Conservation (phyloP, 2,888 invertebrate species). For the Herminia tarsipennalis region DNA sequence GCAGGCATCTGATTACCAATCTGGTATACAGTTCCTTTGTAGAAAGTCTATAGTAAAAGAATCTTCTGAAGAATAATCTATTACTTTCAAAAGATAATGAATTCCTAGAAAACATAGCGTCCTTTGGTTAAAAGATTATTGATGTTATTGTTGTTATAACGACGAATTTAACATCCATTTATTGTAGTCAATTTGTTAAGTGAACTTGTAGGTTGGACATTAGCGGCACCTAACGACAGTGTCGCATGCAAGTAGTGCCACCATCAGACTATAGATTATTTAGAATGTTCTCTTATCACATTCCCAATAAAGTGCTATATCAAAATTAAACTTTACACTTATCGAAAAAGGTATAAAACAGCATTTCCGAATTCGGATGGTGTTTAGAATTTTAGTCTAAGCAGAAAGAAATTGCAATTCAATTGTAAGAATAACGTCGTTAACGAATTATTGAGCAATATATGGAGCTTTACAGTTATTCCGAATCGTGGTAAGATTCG, state of each 20-base stretch:
- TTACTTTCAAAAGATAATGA: not conserved
- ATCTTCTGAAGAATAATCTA: too few species aligned
- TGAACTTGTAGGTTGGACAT: slow-evolving; percentile 67
- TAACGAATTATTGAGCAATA: too few species aligned
- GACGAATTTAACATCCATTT: slow-evolving; percentile 43
- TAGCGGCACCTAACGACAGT: slow-evolving; percentile 67
- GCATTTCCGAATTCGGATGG: not conserved
- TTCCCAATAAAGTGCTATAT: slow-evolving; percentile 13
- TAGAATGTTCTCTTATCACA: slow-evolving; percentile 45
- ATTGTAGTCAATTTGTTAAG: slow-evolving; percentile 75
- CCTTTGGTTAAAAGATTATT: slow-evolving; percentile 24
- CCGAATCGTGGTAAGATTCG: too few species aligned
- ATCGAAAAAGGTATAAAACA: not conserved
- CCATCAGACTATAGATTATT: slow-evolving; percentile 54
- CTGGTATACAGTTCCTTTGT: too few species aligned
- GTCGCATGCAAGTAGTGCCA: slow-evolving; percentile 66
- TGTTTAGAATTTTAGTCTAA: too few species aligned
- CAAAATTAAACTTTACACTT: not conserved
- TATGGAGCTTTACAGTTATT: too few species aligned
- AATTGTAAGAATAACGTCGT: too few species aligned
- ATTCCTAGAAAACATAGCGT: not conserved
- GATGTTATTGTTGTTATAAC: slow-evolving; percentile 27
- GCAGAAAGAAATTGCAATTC: too few species aligned
- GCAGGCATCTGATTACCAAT: too few species aligned
- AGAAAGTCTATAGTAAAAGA: too few species aligned